Evolutionary conservation across 2,113 vertebrate genomes (phyloP), one percentile per base, ranked within the genome.

Genomic region (Bubo scandiacus): DNA sequence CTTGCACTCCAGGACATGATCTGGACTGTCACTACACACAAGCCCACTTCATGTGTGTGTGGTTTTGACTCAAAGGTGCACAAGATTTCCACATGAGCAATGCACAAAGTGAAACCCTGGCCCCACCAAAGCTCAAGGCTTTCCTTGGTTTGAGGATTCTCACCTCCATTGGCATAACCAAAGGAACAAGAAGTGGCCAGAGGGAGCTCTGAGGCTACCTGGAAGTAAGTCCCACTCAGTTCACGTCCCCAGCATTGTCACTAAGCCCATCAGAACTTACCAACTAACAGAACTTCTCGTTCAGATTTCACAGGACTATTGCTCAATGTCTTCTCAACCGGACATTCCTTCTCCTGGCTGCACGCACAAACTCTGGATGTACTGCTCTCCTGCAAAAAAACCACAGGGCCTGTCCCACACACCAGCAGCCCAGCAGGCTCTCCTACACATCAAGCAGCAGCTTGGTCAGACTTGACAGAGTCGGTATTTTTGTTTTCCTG

Each of bases 271-370:
- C 22, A 17, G 3, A 49, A 88, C 99, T 97, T 97, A 99, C 99
- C 99, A 30, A 99, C 99, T 27, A 99, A 97, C 55, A 99, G 97
- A 40, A 99, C 99, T 94, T 99, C 99, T 36, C 99, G 98, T 92
- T 99, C 99, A 0, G 99, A 99, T 83, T 98, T 99, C 89, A 99
- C 97, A 2, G 99, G 99, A 87, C 98, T 98, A 93, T 94, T 98
- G 55, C 90, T 97, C 81, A 98, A 59, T 4, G 61, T 97, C 97
- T 98, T 99, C 94, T 99, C 99, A 30, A 96, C 97, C 1, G 98
- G 98, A 57, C 94, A 98, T 29, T 99, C 99, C 67, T 98, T 99
- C 95, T 99, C 99, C 92, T 99, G 99, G 98, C 97, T 99, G 91
- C 99, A 99, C 13, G 98, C 98, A 96, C 99, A 99, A 81, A 98